Conservation (phyloP, 2,797 vertebrate species). For the Manis crassicaudata region DNA sequence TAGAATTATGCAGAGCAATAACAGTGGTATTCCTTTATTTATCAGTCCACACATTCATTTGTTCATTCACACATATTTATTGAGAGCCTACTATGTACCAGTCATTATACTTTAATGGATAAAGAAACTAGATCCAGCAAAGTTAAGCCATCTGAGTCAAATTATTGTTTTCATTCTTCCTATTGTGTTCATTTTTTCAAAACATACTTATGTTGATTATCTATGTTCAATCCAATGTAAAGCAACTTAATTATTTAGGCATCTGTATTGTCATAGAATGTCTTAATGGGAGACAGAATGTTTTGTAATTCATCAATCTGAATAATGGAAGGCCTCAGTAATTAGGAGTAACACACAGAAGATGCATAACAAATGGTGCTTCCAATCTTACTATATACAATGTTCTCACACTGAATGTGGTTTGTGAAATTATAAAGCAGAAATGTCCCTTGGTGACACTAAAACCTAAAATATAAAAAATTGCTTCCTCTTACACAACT, state of each 20-base stretch:
- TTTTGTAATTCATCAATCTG: constrained; percentile 62
- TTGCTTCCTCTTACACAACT: not conserved
- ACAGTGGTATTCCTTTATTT: no score
- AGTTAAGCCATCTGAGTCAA: not conserved
- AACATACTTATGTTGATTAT: constrained; percentile 67
- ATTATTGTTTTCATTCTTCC: constrained; percentile 20
- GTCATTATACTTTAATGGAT: not conserved
- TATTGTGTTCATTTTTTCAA: constrained; percentile 73
- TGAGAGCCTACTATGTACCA: not conserved
- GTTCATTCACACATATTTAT: not conserved
- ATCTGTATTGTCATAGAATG: constrained; percentile 44
- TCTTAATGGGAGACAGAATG: constrained; percentile 67
- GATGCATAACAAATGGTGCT: constrained; percentile 75
- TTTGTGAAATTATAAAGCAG: constrained; percentile 8
- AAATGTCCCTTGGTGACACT: constrained; percentile 49
- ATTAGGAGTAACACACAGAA: constrained; percentile 55
- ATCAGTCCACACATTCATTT: no score
- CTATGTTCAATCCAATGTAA: constrained; percentile 57
- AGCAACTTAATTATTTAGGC: constrained; percentile 71
- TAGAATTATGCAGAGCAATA: not conserved
- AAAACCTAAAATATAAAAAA: constrained; percentile 26
- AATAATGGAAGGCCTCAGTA: constrained; percentile 62
- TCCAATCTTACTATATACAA: constrained; percentile 54
- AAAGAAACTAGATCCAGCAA: not conserved
- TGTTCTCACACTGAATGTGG: not conserved